Percentiles rank a stretch among this genome's conserved stretches.
phyloP scores from a whole-genome alignment of 2,113 vertebrate species.

The Colinus virginianus region DNA sequence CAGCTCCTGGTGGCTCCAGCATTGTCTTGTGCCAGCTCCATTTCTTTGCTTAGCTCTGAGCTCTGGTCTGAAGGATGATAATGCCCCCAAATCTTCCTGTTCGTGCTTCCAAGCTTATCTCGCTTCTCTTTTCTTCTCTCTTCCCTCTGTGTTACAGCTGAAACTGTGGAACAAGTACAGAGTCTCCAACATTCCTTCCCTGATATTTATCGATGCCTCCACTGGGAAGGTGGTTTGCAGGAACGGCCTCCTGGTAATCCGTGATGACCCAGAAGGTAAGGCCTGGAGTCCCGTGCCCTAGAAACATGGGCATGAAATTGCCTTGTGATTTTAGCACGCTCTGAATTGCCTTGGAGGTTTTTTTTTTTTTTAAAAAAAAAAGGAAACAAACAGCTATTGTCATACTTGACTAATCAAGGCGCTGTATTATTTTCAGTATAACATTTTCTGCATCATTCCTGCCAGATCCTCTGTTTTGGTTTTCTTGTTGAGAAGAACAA shows the following conservation, averaged over 20 bases:
- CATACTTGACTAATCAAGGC: not conserved
- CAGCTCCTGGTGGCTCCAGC: not conserved
- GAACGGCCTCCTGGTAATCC: constrained; percentile 94
- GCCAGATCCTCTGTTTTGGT: constrained; percentile 58
- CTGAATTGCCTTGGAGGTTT: not conserved
- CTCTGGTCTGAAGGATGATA: not conserved
- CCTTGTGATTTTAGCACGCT: not conserved
- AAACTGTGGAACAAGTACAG: constrained; percentile 99
- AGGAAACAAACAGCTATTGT: not conserved
- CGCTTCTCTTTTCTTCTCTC: not conserved
- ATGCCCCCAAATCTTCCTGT: not conserved
- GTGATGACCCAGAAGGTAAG: constrained; percentile 96
- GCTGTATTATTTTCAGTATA: constrained; percentile 30
- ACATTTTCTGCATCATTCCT: constrained; percentile 50
- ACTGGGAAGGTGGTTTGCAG: constrained; percentile 94
- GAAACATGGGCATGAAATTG: not conserved
- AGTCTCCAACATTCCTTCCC: constrained; percentile 96
- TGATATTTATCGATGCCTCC: constrained; percentile 94
- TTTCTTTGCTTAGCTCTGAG: not conserved
- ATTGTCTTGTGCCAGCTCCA: not conserved
- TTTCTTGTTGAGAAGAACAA: constrained; percentile 62
- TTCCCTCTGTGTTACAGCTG: constrained; percentile 81
- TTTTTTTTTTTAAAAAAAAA: not conserved
- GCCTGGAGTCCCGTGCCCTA: not conserved
- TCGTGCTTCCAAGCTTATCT: not conserved